Evolutionary conservation across 2,888 invertebrate genomes (phyloP), one percentile per base, ranked within the genome.

Genomic region (Drosophila subquinaria): DNA sequence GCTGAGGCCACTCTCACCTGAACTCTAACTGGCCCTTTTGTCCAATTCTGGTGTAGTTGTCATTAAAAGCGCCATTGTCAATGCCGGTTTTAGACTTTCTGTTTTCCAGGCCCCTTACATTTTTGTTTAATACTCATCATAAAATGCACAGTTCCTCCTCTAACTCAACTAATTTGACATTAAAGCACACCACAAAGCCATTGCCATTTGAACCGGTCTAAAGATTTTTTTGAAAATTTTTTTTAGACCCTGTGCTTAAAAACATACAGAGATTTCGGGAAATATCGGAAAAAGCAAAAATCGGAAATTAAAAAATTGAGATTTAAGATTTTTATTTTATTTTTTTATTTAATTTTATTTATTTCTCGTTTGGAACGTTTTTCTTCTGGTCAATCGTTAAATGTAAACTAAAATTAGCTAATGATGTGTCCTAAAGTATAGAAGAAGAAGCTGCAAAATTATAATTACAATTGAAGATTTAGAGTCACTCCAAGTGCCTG

Each of bases 41-140:
- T 86, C 69, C 66, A 80, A 84, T 84, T 84, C 82, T 84, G 64
- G 52, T 65, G 57, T 62, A 62, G 64, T 62, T 67, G 78, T 74
- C 86, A 88, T 85, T 85, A 85, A 81, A 74, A 51, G 69, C 65
- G 62, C 69, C 79, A 84, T 84, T 83, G 82, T 85, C 79, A 70
- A 76, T 83, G 75, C 66, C 59, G 35, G 67, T 65, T 64, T 66
- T 17, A 13, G 80, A 88, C 86, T 87, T 87, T 86, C 84, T 82
- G 88, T 88, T 87, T 85, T 86, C 71, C 62, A 61, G 59, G 53
- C 63, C 62, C 50, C 27, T 36, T 60, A 69, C 69, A 84, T 73
- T 80, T 80, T 82, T 68, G 65, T 82, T 84, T 84, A 82, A 82
- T 80, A 76, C 82, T 50, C 62, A 48, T 67, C 38, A 70, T 64